Base-by-base conservation (phyloP, 2,888 invertebrate species). In the Marasmarcha lunaedactyla region DNA sequence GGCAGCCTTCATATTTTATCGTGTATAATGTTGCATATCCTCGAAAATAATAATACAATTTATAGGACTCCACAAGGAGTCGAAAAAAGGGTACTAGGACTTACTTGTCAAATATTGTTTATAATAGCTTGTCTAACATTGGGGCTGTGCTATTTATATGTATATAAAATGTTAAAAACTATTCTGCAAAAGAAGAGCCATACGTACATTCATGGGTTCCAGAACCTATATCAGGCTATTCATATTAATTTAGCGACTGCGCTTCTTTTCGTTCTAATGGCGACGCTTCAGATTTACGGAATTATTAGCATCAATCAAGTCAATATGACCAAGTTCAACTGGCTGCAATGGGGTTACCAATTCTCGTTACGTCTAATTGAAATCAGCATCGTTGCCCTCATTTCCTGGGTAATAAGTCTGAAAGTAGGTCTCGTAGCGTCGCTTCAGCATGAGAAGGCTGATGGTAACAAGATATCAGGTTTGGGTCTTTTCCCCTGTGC, bases 281-380 rank as follows among this genome's bases (percentile, higher is more conserved):
- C 94, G 1, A 89, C 89, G 10, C 85, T 95, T 15, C 95, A 95
- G 60, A 87, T 95, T 14, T 95, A 94, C 63, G 94, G 93, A 1
- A 83, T 84, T 37, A 70, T 84, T 40, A 78, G 78, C 4, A 79
- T 84, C 38, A 79, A 77, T 46, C 81, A 81, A 53, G 85, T 85
- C 13, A 84, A 77, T 41, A 86, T 87, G 73, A 85, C 86, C 1
- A 89, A 90, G 53, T 88, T 90, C 53, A 90, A 90, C 45, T 97
- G 97, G 97, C 85, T 95, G 2, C 91, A 95, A 84, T 96, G 95
- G 94, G 91, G 93, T 13, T 95, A 93, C 76, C 94, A 96, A 61
- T 90, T 94, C 58, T 91, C 92, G 0, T 87, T 95, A 38, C 87
- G 96, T 15, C 84, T 95, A 4, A 87, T 95, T 39, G 97, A 97